A percentile compares a stretch with the other conserved stretches of the same genome.
These are phyloP conservation scores for Troides helena DNA, from an alignment of 2,888 invertebrate genomes.

Conservation along the genomic window DNA sequence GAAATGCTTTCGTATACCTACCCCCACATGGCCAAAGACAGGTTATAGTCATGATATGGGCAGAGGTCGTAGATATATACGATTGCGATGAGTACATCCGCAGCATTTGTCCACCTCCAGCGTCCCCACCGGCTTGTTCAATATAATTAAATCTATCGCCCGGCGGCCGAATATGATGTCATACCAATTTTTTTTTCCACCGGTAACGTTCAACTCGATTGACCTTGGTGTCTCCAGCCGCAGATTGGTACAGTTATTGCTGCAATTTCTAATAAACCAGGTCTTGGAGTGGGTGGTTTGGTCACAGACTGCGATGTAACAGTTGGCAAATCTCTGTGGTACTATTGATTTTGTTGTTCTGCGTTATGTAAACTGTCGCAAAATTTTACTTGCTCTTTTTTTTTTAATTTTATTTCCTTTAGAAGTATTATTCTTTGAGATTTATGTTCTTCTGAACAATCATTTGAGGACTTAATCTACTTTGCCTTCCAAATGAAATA, in stretches of 20 bases:
- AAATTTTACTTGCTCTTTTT: not conserved
- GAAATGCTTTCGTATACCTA: no score
- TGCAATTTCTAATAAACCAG: slow-evolving; percentile 48
- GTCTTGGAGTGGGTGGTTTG: slow-evolving; percentile 45
- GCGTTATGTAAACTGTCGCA: slow-evolving; percentile 3
- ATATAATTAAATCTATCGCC: slow-evolving; percentile 34
- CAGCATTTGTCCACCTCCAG: slow-evolving; percentile 3
- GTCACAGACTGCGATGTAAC: slow-evolving; percentile 20
- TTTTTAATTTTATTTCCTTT: not conserved
- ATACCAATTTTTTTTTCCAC: slow-evolving; percentile 37
- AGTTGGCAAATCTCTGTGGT: slow-evolving; percentile 14
- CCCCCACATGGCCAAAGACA: no score
- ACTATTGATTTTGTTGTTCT: slow-evolving; percentile 12
- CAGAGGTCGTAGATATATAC: no score
- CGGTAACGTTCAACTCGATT: slow-evolving; percentile 43
- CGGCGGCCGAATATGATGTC: slow-evolving; percentile 45
- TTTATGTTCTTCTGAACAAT: no score
- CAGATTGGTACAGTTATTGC: slow-evolving; percentile 49
- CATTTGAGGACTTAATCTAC: no score
- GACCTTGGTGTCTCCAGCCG: slow-evolving; percentile 49
- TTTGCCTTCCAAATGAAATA: no score
- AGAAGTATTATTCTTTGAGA: not conserved
- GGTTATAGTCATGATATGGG: no score
- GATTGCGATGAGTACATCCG: not conserved
- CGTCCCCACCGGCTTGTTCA: slow-evolving; percentile 22